Percentiles rank a stretch among this genome's conserved stretches.
Evolutionary conservation across 2,113 vertebrate genomes (phyloP).

Genomic region (Vidua macroura): DNA sequence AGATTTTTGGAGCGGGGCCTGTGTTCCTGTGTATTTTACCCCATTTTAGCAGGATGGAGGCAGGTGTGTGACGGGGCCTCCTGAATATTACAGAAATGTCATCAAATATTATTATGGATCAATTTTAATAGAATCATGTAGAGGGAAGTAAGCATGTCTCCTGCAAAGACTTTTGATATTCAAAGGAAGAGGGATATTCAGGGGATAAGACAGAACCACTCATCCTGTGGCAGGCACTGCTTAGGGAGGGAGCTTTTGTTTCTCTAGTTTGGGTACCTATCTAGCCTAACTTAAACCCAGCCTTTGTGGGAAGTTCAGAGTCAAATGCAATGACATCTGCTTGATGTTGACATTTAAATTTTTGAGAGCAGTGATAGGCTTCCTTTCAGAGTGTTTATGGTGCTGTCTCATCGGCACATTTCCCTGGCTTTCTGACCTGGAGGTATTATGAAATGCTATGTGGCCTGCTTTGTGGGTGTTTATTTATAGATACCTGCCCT

Average conservation of each 20-base stretch:
- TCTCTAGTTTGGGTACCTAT: rapidly evolving
- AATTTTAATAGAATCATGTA: neutral
- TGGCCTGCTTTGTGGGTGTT: slow-evolving; percentile 24
- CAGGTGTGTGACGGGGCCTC: neutral
- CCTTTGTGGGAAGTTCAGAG: neutral
- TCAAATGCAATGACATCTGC: neutral
- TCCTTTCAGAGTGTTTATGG: neutral
- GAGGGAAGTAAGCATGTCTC: neutral
- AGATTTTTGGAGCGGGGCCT: neutral
- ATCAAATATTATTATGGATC: neutral
- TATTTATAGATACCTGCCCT: slow-evolving; percentile 55
- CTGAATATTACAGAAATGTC: neutral
- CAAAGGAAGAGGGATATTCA: neutral
- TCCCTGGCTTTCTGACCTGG: slow-evolving; percentile 39
- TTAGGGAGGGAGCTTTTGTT: neutral
- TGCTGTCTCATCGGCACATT: neutral
- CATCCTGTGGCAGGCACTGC: neutral
- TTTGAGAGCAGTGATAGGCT: neutral
- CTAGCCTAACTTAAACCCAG: neutral
- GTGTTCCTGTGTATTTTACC: neutral
- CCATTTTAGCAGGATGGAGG: neutral
- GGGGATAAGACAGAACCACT: neutral
- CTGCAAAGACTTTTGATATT: neutral
- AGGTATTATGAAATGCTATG: slow-evolving; percentile 39
- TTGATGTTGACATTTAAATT: neutral